Base-by-base conservation (phyloP, 2,797 vertebrate genomes). In the Chrysocyon brachyurus region DNA sequence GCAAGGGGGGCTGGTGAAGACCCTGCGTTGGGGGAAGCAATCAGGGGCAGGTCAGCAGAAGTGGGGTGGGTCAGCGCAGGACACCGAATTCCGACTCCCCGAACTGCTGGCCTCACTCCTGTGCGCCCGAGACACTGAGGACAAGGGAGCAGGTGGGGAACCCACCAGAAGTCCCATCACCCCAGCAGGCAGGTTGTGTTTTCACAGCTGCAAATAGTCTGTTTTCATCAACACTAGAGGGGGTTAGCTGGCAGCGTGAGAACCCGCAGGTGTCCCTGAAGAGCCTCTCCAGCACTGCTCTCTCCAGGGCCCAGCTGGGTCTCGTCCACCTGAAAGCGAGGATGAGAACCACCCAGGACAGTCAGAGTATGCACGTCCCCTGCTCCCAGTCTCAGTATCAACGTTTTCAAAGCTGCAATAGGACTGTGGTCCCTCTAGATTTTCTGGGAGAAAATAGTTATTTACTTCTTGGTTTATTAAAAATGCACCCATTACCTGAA, bases 381-480 rank as follows among this genome's bases (percentile, higher is more conserved):
- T n/a, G 2, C 15, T 31, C 26, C 91, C 19, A 9, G 59, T 78
- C 56, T 31, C 36, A 33, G 15, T 31, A 70, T 86, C 36, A 5
- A 5, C 12, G 36, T 90, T 97, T 92, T 94, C 85, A 36, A 87
- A 81, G 56, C 64, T 91, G 26, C 64, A 63, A 31, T 15, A 91
- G 92, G 92, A 93, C 19, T 40, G 14, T 6, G 54, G 61, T 90
- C 97, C 84, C 94, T 94, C 90, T 85, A 59, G 96, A 75, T 94
- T 93, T 96, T 82, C 36, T 40, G 6, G 46, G 87, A 54, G 93
- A 63, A 93, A 87, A 91, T 21, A 85, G 46, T 75, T 97, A 93
- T 96, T 98, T 97, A 97, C 96, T 97, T 92, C 17, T 92, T 28
- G 81, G 77, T 83, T 97, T 96, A 96, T 97, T 98, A 95, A 95